Percentiles rank a stretch among this genome's conserved stretches.
These are phyloP conservation scores for Meriones psammophilus DNA, from an alignment of 2,797 vertebrate genomes.

Conservation along the genomic window DNA sequence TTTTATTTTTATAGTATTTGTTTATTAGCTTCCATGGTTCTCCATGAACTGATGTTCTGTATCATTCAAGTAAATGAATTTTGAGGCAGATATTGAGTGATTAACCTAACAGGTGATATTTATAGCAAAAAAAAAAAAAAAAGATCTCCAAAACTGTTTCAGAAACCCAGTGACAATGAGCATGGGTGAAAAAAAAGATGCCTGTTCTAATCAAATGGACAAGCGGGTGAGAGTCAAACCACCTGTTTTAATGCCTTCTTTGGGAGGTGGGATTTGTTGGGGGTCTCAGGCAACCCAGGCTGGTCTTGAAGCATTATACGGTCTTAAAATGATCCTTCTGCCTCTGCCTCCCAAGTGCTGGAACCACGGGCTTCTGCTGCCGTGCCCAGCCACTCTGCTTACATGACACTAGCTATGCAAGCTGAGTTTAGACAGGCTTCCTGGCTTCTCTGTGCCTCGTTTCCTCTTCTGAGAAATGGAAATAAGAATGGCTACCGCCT, in stretches of 20 bases:
- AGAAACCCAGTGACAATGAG: not conserved
- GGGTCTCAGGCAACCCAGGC: not conserved
- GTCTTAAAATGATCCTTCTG: not conserved
- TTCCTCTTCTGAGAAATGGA: constrained; percentile 53
- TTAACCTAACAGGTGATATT: not conserved
- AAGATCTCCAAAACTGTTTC: not conserved
- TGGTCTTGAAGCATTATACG: not conserved
- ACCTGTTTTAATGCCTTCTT: not conserved
- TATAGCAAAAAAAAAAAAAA: not conserved
- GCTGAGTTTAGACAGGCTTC: constrained; percentile 16
- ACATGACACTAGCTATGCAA: not conserved
- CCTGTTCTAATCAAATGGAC: constrained; percentile 16
- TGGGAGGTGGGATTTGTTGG: not conserved
- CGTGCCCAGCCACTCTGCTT: not conserved
- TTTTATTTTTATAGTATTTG: constrained; percentile 34
- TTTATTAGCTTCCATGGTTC: constrained; percentile 13
- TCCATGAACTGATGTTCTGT: not conserved
- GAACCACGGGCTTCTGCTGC: not conserved
- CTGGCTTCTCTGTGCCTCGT: constrained; percentile 36
- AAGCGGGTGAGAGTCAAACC: not conserved
- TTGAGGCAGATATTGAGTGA: not conserved
- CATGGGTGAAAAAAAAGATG: not conserved
- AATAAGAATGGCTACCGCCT: not conserved
- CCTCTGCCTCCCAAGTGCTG: not conserved
- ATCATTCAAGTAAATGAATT: constrained; percentile 29